A percentile compares a stretch with the other conserved stretches of the same genome.
These are phyloP conservation scores for Harpagoxenus sublaevis DNA, from an alignment of 2,888 invertebrate genomes.

Conservation along the genomic window DNA sequence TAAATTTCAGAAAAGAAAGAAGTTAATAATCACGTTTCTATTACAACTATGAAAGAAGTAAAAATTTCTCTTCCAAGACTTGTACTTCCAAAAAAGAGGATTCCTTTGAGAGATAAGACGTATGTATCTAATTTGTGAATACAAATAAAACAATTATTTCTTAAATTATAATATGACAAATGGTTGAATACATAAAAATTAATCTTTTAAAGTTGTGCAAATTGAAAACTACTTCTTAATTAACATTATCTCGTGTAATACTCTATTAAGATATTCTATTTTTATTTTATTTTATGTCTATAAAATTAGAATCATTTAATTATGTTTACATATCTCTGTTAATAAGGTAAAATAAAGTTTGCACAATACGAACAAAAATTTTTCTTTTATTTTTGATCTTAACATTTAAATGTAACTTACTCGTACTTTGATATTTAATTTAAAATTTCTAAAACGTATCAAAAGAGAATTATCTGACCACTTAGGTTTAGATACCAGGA, in stretches of 20 bases:
- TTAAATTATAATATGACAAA: not conserved
- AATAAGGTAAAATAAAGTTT: not conserved
- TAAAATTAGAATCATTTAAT: not conserved
- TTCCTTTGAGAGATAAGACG: not conserved
- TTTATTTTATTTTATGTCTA: not conserved
- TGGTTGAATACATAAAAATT: not conserved
- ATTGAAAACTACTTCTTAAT: not conserved
- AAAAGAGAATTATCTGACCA: not conserved
- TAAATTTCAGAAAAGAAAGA: not conserved
- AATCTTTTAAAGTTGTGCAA: not conserved
- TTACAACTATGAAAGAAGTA: not conserved
- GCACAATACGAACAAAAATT: not conserved
- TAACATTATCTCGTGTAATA: not conserved
- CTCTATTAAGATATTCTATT: not conserved
- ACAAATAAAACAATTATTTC: not conserved
- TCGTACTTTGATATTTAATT: not conserved
- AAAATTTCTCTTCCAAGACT: slow-evolving; percentile 4
- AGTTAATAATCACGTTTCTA: not conserved
- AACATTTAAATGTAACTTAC: not conserved
- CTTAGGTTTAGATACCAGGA: not conserved
- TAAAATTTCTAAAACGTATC: not conserved
- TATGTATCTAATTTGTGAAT: slow-evolving; percentile 1
- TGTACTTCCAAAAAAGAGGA: not conserved
- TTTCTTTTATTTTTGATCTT: not conserved
- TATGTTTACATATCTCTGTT: not conserved